phyloP scores from a whole-genome alignment of 2,888 invertebrate genomes.

The Geophilus truncorum region DNA sequence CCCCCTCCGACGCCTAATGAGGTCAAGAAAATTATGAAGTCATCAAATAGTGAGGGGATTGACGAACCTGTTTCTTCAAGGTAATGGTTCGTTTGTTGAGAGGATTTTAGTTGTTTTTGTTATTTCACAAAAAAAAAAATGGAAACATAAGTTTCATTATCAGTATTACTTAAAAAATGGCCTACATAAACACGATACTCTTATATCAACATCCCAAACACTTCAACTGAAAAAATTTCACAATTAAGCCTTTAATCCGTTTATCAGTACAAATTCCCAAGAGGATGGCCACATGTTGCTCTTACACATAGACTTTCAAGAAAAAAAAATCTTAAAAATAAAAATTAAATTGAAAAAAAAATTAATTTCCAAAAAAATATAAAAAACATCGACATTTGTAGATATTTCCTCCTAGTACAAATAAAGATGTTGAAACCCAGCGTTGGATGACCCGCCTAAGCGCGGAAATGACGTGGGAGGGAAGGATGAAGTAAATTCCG shows the following conservation, averaged over 20 bases:
- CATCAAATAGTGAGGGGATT: neutral
- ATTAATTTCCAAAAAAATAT: neutral
- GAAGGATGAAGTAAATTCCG: conserved; percentile 13
- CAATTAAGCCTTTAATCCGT: neutral
- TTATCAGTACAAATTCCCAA: neutral
- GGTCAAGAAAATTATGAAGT: conserved; percentile 31
- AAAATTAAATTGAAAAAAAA: neutral
- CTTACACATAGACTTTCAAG: neutral
- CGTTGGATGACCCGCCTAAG: neutral
- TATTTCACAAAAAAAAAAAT: too few species aligned
- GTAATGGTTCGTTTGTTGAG: neutral
- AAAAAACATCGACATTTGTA: neutral
- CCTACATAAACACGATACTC: too few species aligned
- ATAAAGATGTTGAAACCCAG: neutral
- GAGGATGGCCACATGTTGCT: neutral
- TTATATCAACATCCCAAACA: neutral
- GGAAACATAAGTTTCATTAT: too few species aligned
- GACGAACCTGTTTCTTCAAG: neutral
- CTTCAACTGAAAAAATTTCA: neutral
- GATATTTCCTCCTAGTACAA: neutral
- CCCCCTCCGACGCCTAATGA: conserved; percentile 58
- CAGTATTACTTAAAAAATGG: too few species aligned
- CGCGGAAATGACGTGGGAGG: neutral
- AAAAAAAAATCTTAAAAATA: neutral
- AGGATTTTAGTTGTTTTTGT: neutral